Base-by-base conservation (phyloP, 1,140 invertebrate species). In the Plutomurus gul region DNA sequence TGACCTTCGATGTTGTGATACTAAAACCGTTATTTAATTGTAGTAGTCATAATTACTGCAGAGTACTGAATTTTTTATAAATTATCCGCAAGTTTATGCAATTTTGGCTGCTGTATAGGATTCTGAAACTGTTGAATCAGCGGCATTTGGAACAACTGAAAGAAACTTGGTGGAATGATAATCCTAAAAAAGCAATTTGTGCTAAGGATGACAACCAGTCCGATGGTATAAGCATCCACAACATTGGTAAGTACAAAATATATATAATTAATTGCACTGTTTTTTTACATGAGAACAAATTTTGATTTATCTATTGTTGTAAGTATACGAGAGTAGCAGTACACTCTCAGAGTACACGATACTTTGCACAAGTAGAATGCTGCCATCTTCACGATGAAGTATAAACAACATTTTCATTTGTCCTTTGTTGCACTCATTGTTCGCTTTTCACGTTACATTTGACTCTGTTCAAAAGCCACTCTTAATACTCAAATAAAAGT, bases 221-320 rank as follows among this genome's bases (percentile, higher is more conserved):
- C 16, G 96, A 97, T 84, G 96, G 97, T 40, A 99, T 99, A 84
- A 96, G 95, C 77, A 98, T 99, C 81, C 91, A 96, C 82, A 99
- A 99, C 85, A 99, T 99, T 80, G 96, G 89, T 89, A 84, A 72
- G 70, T 82, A 82, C 46, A 30, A 81, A 16, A 40, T 76, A n/a
- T 51, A 18, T 65, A n/a, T n/a, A n/a, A n/a, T n/a, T n/a, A 85
- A 88, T 89, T 84, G 90, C 90, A 30, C 90, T 91, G 8, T 91
- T 91, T n/a, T 83, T 87, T 91, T 33, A 56, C 18, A 10, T 56
- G 11, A 8, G 22, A 20, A 56, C 20, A 10, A 7, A 7, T 13
- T 36, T 71, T 16, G 33, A 36, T 27, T 36, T 10, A 11, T 25
- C 27, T n/a, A 13, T 11, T n/a, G n/a, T n/a, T n/a, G n/a, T n/a